Evolutionary conservation across 2,888 invertebrate species (phyloP), one percentile per base, ranked within the genome.

Genomic region (Eulithis prunata): DNA sequence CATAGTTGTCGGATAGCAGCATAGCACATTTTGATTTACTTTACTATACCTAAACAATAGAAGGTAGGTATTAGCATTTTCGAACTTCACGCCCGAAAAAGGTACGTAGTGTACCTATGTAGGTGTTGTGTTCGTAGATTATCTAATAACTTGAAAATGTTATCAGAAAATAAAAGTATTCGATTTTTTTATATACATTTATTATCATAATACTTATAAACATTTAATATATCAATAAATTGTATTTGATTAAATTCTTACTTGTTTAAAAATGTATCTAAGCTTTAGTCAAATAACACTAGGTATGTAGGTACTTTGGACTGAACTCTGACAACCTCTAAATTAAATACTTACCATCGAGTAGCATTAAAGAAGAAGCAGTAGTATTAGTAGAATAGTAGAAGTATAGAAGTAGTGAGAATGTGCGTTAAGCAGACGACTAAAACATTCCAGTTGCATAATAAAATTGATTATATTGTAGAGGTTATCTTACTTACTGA

Each of bases 161-260:
- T n/a, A n/a, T n/a, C n/a, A n/a, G 8, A 38, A 41, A 45, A 45
- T 45, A 45, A 45, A 45, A 45, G 5, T 3, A 8, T 41, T 41
- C 2, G 0, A 8, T 8, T 41, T 41, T n/a, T 11, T 41, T 41
- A 11, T 41, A 41, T 41, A 45, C 12, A n/a, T 45, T 47, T 47
- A 47, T 47, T 47, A 47, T 13, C 13, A 14, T 47, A 13, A 8
- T 21, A 21, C 21, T 21, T 21, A 21, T 21, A 47, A 13, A 47
- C 47, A 47, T 47, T 47, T 14, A 47, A 13, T 13, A 47, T 14
- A 47, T 47, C 47, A 47, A 47, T 47, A 47, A 14, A 47, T 47
- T 7, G 45, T 47, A 14, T 47, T 47, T 47, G 47, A 47, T 47
- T 14, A 1, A 47, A 45, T 45, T n/a, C n/a, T 2, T 45, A 45